Conservation (phyloP, 2,888 invertebrate genomes). For the Phaedon cochleariae region DNA sequence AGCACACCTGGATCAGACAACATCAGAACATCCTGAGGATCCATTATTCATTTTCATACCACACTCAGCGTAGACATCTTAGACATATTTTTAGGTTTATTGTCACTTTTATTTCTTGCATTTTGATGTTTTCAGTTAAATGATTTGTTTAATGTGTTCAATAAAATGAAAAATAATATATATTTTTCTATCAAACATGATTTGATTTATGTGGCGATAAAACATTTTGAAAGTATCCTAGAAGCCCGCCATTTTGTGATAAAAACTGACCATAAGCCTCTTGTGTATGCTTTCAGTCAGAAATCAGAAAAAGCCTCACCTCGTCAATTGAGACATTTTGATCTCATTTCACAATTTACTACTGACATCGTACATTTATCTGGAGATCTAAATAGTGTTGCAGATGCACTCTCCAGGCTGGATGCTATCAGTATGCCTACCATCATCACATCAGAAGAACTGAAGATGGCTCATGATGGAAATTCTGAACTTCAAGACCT, state of each 20-base stretch:
- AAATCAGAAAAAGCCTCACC: neutral
- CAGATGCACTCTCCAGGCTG: neutral
- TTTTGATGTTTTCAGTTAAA: too few species aligned
- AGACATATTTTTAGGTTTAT: too few species aligned
- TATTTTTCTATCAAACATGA: too few species aligned
- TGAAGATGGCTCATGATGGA: neutral
- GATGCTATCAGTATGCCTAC: neutral
- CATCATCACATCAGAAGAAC: neutral
- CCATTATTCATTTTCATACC: too few species aligned
- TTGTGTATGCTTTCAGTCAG: neutral
- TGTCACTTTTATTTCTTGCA: too few species aligned
- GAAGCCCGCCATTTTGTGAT: neutral
- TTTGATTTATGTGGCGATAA: constrained; percentile 17
- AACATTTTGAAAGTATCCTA: neutral
- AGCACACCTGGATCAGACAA: too few species aligned
- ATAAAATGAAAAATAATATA: too few species aligned
- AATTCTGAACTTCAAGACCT: neutral
- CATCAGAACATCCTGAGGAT: too few species aligned
- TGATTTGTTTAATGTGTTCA: too few species aligned
- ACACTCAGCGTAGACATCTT: too few species aligned
- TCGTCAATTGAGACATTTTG: neutral
- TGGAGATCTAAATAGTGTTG: neutral
- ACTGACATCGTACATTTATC: neutral
- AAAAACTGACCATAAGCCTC: neutral
- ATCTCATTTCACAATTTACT: neutral